A percentile compares a stretch with the other conserved stretches of the same genome.
phyloP scores from a whole-genome alignment of 1,140 invertebrate species.

The Musca vetustissima region DNA sequence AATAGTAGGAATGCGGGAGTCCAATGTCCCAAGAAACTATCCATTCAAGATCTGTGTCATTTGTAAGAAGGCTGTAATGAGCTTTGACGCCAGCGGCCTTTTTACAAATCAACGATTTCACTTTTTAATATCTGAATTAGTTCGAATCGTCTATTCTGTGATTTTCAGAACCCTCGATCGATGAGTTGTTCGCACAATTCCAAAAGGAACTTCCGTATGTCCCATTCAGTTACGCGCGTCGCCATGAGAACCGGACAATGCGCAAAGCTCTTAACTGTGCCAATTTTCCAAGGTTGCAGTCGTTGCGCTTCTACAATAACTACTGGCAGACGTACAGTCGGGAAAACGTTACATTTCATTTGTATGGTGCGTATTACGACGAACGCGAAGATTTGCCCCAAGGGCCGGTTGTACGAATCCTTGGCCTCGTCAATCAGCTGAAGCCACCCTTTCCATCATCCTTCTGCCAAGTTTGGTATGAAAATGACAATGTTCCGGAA shows the following conservation, averaged over 20 bases:
- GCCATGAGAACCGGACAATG: conserved; percentile 28
- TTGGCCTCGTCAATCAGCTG: conserved; percentile 84
- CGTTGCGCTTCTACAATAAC: conserved; percentile 41
- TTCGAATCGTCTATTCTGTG: too few relatives aligned
- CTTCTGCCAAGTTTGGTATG: conserved; percentile 1
- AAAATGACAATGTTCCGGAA: not conserved
- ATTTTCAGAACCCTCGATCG: conserved; percentile 3
- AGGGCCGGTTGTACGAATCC: conserved; percentile 71
- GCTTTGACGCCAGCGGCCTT: too few relatives aligned
- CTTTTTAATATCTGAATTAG: too few relatives aligned
- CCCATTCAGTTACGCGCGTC: conserved; percentile 40
- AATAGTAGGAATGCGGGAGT: too few relatives aligned
- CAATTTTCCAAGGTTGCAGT: conserved; percentile 33
- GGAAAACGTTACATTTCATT: conserved; percentile 79
- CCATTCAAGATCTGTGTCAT: too few relatives aligned
- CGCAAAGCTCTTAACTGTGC: conserved; percentile 29
- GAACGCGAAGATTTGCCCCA: conserved; percentile 70
- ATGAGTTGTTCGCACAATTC: not conserved
- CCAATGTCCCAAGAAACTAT: too few relatives aligned
- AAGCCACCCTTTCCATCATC: not conserved
- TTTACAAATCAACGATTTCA: too few relatives aligned
- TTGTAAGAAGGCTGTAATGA: too few relatives aligned
- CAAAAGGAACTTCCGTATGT: conserved; percentile 41
- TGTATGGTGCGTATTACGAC: conserved; percentile 87
- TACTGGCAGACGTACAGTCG: conserved; percentile 78